Evolutionary conservation across 1,140 invertebrate species (phyloP).

Genomic region (Octopus bimaculoides): DNA sequence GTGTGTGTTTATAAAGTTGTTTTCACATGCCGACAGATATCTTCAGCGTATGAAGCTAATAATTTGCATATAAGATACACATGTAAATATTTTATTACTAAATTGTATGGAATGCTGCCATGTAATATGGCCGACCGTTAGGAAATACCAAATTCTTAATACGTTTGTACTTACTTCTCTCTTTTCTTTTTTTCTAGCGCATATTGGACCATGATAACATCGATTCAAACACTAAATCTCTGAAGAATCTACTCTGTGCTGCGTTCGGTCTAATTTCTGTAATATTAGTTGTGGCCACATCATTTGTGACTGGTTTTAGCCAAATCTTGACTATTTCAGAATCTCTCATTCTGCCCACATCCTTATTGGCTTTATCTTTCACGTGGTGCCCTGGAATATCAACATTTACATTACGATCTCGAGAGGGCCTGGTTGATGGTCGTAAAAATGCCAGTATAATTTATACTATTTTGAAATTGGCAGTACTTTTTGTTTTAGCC

Average conservation of each 20-base stretch:
- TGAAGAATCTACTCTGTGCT: not conserved
- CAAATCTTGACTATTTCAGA: not conserved
- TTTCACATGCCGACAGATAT: too few relatives aligned
- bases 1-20: too few relatives aligned
- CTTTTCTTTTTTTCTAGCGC: not conserved
- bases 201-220: not conserved
- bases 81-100: too few relatives aligned
- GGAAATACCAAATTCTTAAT: not conserved
- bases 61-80: too few relatives aligned
- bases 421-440: not conserved
- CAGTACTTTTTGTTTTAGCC: not conserved
- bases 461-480: conserved; percentile 11
- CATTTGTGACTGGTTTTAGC: not conserved
- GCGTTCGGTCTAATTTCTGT: not conserved
- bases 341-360: conserved; percentile 16
- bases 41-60: too few relatives aligned
- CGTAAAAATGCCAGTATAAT: not conserved
- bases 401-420: not conserved
- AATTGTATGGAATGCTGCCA: too few relatives aligned
- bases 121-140: too few relatives aligned
- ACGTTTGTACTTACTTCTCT: not conserved
- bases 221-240: not conserved
- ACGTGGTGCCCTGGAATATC: conserved; percentile 19
- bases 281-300: not conserved
- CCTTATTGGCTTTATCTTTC: conserved; percentile 19